Evolutionary conservation across 2,797 vertebrate species (phyloP), one percentile per base, ranked within the genome.

Genomic region (Tamandua tetradactyla): DNA sequence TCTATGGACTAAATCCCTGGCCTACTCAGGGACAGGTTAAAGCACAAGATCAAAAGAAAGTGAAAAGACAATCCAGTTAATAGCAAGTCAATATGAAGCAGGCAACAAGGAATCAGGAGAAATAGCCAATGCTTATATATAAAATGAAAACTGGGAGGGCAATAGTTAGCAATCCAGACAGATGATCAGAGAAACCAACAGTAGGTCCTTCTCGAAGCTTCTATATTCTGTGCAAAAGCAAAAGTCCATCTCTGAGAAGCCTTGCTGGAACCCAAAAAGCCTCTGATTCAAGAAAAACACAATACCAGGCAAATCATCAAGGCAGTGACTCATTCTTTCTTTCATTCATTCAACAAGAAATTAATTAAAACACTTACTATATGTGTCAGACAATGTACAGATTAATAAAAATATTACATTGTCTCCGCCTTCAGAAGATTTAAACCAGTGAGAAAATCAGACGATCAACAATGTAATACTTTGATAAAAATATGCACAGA

Each of bases 401-500:
- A 27, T 4, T 68, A 42, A 12, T 22, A 11, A 15, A 89, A 59
- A 32, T 55, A 69, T 47, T 61, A 66, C 1, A 72, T 7, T 11
- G 10, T 57, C 27, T 71, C 69, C 62, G 20, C 9, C 30, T 86
- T 88, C n/a, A 62, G 61, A 79, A 69, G n/a, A 9, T 57, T 89
- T 84, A 89, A 86, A 52, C 23, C 3, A 69, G 2, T 84, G 23
- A 93, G 37, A 89, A 76, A 79, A 42, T 44, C 1, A 7, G 80
- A n/a, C 6, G 52, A n/a, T 42, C 69, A 75, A 82, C 22, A 9
- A 59, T 57, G 3, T 7, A 18, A 3, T 78, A 12, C 35, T 88
- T 80, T 69, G 25, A 87, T 81, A 71, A 93, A 90, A 94, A 71
- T 78, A 91, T 7, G 12, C 55, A 87, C 27, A 61, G 23, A 61